phyloP scores from a whole-genome alignment of 2,113 vertebrate species.

The Sylvicapra grimmia region DNA sequence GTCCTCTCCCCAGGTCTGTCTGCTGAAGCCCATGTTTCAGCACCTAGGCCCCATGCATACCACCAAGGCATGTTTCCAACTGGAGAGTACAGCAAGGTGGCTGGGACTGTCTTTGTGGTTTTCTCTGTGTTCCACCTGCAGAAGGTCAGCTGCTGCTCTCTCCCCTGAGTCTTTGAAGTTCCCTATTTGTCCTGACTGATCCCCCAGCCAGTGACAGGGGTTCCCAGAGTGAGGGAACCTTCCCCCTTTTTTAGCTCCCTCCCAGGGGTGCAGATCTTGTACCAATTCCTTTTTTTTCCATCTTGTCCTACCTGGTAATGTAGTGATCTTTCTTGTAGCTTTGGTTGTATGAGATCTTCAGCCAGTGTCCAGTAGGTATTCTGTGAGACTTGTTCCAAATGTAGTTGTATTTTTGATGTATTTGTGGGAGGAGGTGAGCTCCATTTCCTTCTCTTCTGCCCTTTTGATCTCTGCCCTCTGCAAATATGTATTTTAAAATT shows the following conservation, averaged over 20 bases:
- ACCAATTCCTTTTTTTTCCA: neutral
- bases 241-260: neutral
- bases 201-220: neutral
- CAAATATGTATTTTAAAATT: neutral
- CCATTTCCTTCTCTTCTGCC: neutral
- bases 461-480: neutral
- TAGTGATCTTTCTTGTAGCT: neutral
- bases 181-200: neutral
- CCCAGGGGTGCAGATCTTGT: neutral
- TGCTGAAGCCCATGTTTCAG: neutral
- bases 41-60: neutral
- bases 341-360: neutral
- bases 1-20: neutral
- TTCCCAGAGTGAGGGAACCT: neutral
- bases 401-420: neutral
- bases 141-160: neutral
- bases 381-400: neutral
- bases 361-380: neutral
- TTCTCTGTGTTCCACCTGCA: neutral
- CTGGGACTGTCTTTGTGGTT: neutral
- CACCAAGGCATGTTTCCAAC: neutral
- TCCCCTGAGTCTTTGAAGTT: neutral
- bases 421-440: neutral
- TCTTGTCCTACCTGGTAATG: neutral
- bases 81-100: neutral